These are phyloP conservation scores for Prunella fulvescens DNA, from an alignment of 2,113 vertebrate genomes.

Conservation along the genomic window DNA sequence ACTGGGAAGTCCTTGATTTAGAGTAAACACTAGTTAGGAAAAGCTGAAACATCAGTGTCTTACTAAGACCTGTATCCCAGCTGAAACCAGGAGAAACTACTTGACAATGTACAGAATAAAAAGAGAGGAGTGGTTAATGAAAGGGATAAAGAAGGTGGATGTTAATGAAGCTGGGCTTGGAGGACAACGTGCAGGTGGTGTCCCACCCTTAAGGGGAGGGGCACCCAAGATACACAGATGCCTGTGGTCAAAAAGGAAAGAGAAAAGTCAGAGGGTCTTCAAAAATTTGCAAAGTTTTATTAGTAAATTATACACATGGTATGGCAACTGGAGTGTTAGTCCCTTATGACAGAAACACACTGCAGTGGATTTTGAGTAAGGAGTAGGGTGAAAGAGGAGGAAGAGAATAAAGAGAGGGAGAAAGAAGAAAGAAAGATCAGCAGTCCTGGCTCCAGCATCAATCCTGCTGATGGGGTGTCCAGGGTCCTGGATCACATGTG, in stretches of 20 bases:
- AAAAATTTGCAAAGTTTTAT: neutral
- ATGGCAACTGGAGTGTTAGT: neutral
- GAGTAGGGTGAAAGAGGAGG: neutral
- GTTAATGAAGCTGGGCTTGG: neutral
- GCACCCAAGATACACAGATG: neutral
- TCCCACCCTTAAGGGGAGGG: neutral
- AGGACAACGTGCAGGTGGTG: neutral
- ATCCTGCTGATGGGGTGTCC: neutral
- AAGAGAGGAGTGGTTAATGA: neutral
- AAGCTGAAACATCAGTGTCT: neutral
- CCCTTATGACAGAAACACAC: neutral
- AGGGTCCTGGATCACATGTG: neutral
- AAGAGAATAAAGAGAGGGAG: neutral
- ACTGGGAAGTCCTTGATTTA: neutral
- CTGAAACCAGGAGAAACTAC: neutral
- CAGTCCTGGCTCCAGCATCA: neutral
- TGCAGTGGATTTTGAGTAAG: neutral
- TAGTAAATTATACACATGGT: neutral
- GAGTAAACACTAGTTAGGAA: neutral
- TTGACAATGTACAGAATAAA: neutral
- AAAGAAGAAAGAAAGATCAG: neutral
- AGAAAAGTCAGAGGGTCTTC: neutral
- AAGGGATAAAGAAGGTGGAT: neutral
- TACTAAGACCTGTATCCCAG: neutral
- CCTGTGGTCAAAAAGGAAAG: rapidly evolving